These are phyloP conservation scores for Colaptes auratus DNA, from an alignment of 2,113 vertebrate species.

Conservation along the genomic window DNA sequence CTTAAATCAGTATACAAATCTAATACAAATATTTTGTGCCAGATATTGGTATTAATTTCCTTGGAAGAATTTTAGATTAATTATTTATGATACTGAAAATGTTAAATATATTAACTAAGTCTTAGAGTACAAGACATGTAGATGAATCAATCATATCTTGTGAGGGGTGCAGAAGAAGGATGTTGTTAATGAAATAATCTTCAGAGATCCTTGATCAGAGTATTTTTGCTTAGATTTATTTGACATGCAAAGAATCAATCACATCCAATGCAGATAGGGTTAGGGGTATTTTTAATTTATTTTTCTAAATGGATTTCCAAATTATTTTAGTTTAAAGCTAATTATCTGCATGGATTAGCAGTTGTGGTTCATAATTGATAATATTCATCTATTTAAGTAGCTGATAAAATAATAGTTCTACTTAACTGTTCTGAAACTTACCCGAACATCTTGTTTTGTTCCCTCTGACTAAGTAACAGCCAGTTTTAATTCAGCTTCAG, in stretches of 20 bases:
- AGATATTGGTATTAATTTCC: background rate
- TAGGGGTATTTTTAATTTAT: rapidly evolving
- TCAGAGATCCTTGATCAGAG: background rate
- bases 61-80: background rate
- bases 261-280: background rate
- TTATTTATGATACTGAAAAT: background rate
- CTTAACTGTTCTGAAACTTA: background rate
- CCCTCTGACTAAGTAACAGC: background rate
- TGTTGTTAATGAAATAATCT: background rate
- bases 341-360: background rate
- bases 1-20: background rate
- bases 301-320: background rate
- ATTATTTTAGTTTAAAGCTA: background rate
- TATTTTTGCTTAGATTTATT: background rate
- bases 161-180: background rate
- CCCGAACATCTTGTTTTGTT: background rate
- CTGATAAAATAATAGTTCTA: background rate
- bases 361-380: background rate
- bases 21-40: background rate
- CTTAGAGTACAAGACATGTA: background rate
- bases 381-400: background rate
- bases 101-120: background rate
- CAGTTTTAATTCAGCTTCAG: background rate
- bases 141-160: background rate
- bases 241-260: background rate